phyloP scores from a whole-genome alignment of 2,888 invertebrate genomes.

The Criorhina ranunculi region DNA sequence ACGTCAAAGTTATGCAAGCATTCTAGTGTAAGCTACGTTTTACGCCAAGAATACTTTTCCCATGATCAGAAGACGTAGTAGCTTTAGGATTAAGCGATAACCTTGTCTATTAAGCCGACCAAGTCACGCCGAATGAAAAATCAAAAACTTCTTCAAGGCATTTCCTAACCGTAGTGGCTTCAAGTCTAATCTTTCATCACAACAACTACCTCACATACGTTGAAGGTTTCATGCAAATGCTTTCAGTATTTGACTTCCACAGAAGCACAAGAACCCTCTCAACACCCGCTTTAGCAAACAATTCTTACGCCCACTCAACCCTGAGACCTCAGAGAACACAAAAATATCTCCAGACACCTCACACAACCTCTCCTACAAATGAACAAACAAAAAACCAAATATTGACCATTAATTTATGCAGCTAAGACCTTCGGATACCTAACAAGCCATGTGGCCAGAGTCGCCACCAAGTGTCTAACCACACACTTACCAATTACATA shows the following conservation, averaged over 20 bases:
- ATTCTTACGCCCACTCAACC: conserved; percentile 54
- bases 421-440: conserved; percentile 28
- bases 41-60: no score
- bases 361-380: conserved; percentile 7
- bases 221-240: neutral
- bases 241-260: neutral
- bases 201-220: no score
- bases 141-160: no score
- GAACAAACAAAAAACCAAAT: conserved; percentile 17
- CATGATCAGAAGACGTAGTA: no score
- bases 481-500: conserved; percentile 12
- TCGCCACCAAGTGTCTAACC: conserved; percentile 32
- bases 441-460: conserved; percentile 17
- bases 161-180: no score
- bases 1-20: no score
- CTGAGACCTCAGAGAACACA: neutral
- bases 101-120: no score
- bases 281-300: conserved; percentile 12
- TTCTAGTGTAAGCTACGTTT: no score
- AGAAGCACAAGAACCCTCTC: neutral
- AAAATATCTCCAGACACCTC: neutral
- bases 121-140: no score
- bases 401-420: conserved; percentile 30
- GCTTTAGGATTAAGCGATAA: no score
- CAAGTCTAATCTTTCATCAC: no score